A percentile compares a stretch with the other conserved stretches of the same genome.
These are phyloP conservation scores for Helicoverpa assulta DNA, from an alignment of 2,888 invertebrate genomes.

Conservation along the genomic window DNA sequence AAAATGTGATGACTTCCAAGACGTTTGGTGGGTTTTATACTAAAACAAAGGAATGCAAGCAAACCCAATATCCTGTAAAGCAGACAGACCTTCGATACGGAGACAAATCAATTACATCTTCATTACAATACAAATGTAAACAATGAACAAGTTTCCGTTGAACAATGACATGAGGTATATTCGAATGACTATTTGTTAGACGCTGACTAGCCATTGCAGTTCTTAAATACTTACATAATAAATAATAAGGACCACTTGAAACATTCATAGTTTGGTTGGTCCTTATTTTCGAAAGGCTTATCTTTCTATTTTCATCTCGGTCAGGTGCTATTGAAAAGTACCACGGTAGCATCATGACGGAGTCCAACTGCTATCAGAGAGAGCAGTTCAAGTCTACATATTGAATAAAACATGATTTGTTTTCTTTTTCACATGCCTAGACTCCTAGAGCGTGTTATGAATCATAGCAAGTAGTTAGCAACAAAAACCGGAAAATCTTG, in stretches of 20 bases:
- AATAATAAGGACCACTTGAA: background rate
- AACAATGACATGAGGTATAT: conserved; percentile 6
- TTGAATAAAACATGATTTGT: too few species aligned
- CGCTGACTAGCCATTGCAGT: background rate
- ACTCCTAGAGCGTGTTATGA: conserved; percentile 12
- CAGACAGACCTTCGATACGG: conserved; percentile 48
- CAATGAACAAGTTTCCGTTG: conserved; percentile 32
- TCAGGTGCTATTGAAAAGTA: too few species aligned
- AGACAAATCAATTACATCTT: conserved; percentile 47
- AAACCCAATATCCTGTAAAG: conserved; percentile 60
- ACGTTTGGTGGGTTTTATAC: conserved; percentile 47
- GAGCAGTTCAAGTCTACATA: too few species aligned
- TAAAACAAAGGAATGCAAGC: conserved; percentile 51
- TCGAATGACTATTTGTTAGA: background rate
- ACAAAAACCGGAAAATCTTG: conserved; percentile 26
- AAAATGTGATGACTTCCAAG: conserved; percentile 20
- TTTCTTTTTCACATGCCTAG: too few species aligned
- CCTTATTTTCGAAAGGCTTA: background rate
- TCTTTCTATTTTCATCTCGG: too few species aligned
- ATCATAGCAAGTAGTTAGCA: conserved; percentile 9
- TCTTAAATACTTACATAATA: background rate
- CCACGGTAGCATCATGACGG: too few species aligned
- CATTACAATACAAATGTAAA: conserved; percentile 49
- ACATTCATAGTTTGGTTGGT: background rate
- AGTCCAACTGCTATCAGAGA: too few species aligned